Conservation (phyloP, 2,888 invertebrate genomes). For the Melanostoma scalare region DNA sequence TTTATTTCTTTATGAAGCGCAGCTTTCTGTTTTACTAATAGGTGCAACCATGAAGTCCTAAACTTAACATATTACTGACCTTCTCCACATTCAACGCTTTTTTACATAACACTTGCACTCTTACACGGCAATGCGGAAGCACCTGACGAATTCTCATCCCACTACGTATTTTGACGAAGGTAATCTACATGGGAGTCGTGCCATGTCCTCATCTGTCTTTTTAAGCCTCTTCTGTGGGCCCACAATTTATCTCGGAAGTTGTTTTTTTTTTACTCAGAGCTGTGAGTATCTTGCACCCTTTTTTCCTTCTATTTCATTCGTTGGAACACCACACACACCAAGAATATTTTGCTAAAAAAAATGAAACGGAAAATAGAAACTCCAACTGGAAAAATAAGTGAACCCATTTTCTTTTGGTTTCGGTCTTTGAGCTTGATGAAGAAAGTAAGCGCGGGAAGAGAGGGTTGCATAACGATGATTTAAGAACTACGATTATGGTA, state of each 20-base stretch:
- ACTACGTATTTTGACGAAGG: slow-evolving; percentile 46
- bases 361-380: slow-evolving; percentile 11
- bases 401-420: slow-evolving; percentile 59
- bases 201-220: slow-evolving; percentile 62
- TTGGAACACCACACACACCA: slow-evolving; percentile 36
- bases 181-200: slow-evolving; percentile 62
- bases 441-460: slow-evolving; percentile 30
- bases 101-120: background rate
- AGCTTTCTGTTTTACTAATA: no score
- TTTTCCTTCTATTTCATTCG: slow-evolving; percentile 32
- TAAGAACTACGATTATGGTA: slow-evolving; percentile 72
- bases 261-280: background rate
- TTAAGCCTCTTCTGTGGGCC: slow-evolving; percentile 25
- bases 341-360: slow-evolving; percentile 23
- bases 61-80: no score
- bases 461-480: slow-evolving; percentile 68
- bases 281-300: slow-evolving; percentile 20
- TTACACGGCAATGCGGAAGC: slow-evolving; percentile 14
- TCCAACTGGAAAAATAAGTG: slow-evolving; percentile 21
- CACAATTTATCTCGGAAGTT: slow-evolving; percentile 6
- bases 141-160: slow-evolving; percentile 43
- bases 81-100: background rate
- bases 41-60: no score
- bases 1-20: no score
- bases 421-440: slow-evolving; percentile 39